Evolutionary conservation across 2,888 invertebrate species (phyloP).

Genomic region (Agrochola lota): DNA sequence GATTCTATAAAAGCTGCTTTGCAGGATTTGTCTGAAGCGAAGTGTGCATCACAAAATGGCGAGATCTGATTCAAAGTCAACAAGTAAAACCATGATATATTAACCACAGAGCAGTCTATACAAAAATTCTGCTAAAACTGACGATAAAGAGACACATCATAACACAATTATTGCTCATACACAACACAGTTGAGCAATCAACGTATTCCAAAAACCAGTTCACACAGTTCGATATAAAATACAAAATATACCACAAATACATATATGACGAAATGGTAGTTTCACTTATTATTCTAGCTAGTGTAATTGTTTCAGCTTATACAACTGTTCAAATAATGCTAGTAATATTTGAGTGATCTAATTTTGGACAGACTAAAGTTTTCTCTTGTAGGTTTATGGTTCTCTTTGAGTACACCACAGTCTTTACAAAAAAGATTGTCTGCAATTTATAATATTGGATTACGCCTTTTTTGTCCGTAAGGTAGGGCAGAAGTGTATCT

Average conservation of each 20-base stretch:
- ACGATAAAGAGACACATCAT: constrained; percentile 32
- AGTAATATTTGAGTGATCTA: constrained; percentile 72
- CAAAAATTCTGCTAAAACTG: constrained; percentile 29
- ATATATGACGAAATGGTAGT: constrained; percentile 71
- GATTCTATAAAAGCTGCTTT: not conserved
- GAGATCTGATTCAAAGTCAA: not conserved
- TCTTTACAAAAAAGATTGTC: not conserved
- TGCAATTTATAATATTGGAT: too few relatives aligned
- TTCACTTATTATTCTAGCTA: constrained; percentile 64
- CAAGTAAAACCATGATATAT: not conserved
- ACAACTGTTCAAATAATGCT: constrained; percentile 70
- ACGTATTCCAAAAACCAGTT: constrained; percentile 59
- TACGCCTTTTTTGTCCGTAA: too few relatives aligned
- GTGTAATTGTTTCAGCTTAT: constrained; percentile 59
- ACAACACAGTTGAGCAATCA: constrained; percentile 61
- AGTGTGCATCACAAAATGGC: not conserved
- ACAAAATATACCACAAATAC: constrained; percentile 58
- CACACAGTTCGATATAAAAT: constrained; percentile 61
- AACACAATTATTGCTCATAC: constrained; percentile 51
- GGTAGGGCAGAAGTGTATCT: too few relatives aligned
- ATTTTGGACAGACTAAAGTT: constrained; percentile 54
- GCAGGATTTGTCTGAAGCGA: not conserved
- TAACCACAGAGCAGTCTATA: not conserved
- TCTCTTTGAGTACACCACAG: not conserved
- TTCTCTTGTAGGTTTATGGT: not conserved